Conservation (phyloP, 2,113 vertebrate genomes). For the Lamprologus sp. region DNA sequence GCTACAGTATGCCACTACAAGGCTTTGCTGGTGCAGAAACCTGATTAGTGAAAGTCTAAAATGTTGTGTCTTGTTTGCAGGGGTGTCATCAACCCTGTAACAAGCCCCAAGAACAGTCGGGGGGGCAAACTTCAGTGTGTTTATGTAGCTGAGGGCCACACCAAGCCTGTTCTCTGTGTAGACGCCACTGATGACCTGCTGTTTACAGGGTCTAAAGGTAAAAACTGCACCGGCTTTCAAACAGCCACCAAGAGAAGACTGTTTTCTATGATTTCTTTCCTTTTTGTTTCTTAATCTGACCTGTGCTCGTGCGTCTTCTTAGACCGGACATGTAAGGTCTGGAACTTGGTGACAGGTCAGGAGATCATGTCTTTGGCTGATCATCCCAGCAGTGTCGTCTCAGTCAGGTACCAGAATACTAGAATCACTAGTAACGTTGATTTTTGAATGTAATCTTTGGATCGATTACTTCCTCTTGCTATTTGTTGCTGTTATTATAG, state of each 20-base stretch:
- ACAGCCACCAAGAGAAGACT: fast-evolving
- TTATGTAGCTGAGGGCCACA: slow-evolving; percentile 88
- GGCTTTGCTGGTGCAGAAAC: not conserved
- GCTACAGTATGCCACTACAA: not conserved
- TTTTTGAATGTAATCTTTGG: fast-evolving
- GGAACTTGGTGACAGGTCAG: slow-evolving; percentile 98
- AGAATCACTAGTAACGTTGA: fast-evolving
- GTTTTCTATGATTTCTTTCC: fast-evolving
- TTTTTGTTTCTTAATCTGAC: not conserved
- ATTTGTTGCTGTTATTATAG: not conserved
- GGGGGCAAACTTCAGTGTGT: slow-evolving; percentile 78
- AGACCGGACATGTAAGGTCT: slow-evolving; percentile 99
- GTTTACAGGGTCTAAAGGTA: slow-evolving; percentile 97
- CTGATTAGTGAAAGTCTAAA: not conserved
- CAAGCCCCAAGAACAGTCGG: slow-evolving; percentile 68
- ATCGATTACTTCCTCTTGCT: fast-evolving
- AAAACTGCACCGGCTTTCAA: not conserved
- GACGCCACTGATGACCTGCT: slow-evolving; percentile 95
- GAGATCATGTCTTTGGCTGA: slow-evolving; percentile 92
- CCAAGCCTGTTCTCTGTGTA: slow-evolving; percentile 89
- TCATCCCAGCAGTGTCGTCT: slow-evolving; percentile 87
- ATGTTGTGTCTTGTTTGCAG: slow-evolving; percentile 47
- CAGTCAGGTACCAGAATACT: slow-evolving; percentile 48
- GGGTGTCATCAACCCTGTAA: slow-evolving; percentile 86
- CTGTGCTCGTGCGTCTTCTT: not conserved